Percentiles rank a stretch among this genome's conserved stretches.
Evolutionary conservation across 2,888 invertebrate genomes (phyloP).

Genomic region (Clistopyga incitator): DNA sequence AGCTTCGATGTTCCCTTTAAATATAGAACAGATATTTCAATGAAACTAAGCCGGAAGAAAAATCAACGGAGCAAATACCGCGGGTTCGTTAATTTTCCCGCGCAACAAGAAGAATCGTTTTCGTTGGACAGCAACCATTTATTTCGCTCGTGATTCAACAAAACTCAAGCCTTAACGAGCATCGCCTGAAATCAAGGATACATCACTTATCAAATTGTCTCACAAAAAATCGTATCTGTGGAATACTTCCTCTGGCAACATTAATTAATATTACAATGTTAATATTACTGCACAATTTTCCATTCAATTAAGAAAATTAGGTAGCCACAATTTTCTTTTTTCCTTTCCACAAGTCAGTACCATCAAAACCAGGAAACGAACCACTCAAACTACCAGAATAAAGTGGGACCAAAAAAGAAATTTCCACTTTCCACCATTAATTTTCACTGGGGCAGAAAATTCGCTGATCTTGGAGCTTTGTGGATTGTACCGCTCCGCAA

Average conservation of each 20-base stretch:
- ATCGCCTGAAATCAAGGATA: too few relatives aligned
- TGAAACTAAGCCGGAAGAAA: not conserved
- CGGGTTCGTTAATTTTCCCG: constrained; percentile 3
- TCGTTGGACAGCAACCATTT: too few relatives aligned
- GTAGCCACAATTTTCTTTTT: too few relatives aligned
- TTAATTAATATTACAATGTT: too few relatives aligned
- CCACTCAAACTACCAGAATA: not conserved
- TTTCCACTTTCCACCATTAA: not conserved
- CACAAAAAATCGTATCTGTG: too few relatives aligned
- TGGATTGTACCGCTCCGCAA: not conserved
- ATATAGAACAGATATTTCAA: not conserved
- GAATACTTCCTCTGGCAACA: too few relatives aligned
- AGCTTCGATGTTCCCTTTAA: not conserved
- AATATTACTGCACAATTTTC: too few relatives aligned
- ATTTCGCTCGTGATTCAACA: too few relatives aligned
- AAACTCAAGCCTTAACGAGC: too few relatives aligned
- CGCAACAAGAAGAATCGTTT: too few relatives aligned
- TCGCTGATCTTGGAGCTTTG: not conserved
- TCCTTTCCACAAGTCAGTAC: not conserved
- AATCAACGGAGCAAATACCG: not conserved
- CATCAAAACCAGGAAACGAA: not conserved
- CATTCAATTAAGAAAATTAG: too few relatives aligned
- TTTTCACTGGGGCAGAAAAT: not conserved
- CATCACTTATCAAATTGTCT: too few relatives aligned
- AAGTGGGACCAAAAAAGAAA: not conserved